These are phyloP conservation scores for Notamacropus eugenii DNA, from an alignment of 2,797 vertebrate species.

Conservation along the genomic window DNA sequence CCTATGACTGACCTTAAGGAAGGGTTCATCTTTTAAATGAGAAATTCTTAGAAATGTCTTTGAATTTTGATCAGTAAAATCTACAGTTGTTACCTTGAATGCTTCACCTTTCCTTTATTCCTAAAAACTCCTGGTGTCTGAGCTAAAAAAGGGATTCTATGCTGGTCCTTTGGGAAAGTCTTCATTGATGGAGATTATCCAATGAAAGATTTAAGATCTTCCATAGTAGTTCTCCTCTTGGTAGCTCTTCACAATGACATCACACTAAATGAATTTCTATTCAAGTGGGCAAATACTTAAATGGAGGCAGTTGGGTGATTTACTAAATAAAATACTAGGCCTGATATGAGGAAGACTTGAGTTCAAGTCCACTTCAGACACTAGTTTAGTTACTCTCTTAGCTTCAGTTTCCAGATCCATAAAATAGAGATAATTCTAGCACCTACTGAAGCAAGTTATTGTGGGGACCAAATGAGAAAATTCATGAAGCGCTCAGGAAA, in stretches of 20 bases:
- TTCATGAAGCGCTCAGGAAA: constrained; percentile 2
- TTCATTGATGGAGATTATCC: background rate
- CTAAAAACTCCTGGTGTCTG: background rate
- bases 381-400: background rate
- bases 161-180: background rate
- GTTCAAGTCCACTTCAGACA: background rate
- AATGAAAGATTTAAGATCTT: background rate
- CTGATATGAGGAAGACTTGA: background rate
- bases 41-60: background rate
- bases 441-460: background rate
- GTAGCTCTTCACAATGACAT: background rate
- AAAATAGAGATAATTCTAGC: background rate
- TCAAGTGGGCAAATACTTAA: background rate
- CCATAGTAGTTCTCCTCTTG: background rate
- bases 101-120: background rate
- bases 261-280: background rate
- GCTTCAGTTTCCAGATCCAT: constrained; percentile 11
- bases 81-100: background rate
- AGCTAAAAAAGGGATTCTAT: background rate
- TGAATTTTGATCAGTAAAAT: background rate
- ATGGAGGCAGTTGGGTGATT: background rate
- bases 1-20: background rate
- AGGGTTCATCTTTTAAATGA: background rate
- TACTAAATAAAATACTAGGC: background rate
- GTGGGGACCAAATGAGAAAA: constrained; percentile 9